phyloP scores from a whole-genome alignment of 1,140 invertebrate genomes.

The Steinernema khuongi region DNA sequence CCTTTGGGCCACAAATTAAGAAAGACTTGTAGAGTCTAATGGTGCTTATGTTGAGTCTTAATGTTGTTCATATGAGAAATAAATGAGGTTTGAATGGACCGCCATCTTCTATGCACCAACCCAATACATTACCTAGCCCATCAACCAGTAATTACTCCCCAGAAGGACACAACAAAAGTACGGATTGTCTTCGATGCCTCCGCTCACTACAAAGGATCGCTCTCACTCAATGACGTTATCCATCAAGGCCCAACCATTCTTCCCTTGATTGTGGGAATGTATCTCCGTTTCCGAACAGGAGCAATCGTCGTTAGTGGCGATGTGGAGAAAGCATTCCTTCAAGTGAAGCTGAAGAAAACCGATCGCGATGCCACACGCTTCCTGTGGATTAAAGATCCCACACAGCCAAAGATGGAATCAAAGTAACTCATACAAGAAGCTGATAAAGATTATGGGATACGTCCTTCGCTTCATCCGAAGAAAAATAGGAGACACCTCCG shows the following conservation, averaged over 20 bases:
- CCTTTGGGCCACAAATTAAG: too few relatives aligned
- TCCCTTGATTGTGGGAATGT: slow-evolving; percentile 15
- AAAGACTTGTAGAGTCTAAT: too few relatives aligned
- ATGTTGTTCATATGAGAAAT: too few relatives aligned
- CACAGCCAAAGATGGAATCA: too few relatives aligned
- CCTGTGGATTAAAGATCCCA: slow-evolving; percentile 32
- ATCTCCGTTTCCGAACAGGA: slow-evolving; percentile 18
- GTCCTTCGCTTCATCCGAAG: too few relatives aligned
- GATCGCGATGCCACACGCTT: slow-evolving; percentile 33
- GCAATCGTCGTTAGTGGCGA: slow-evolving; percentile 21
- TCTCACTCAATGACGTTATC: slow-evolving; percentile 56
- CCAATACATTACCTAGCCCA: slow-evolving; percentile 60
- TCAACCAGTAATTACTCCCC: slow-evolving; percentile 53
- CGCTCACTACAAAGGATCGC: slow-evolving; percentile 36
- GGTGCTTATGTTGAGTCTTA: too few relatives aligned
- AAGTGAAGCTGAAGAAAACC: slow-evolving; percentile 21
- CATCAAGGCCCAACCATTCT: slow-evolving; percentile 29
- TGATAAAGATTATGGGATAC: too few relatives aligned
- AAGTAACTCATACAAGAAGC: too few relatives aligned
- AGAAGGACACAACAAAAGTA: slow-evolving; percentile 48
- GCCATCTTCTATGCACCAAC: too few relatives aligned
- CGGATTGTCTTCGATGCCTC: slow-evolving; percentile 59
- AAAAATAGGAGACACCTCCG: too few relatives aligned
- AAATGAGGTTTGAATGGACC: too few relatives aligned
- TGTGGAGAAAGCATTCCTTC: slow-evolving; percentile 37